Percentiles rank a stretch among this genome's conserved stretches.
Evolutionary conservation across 2,113 vertebrate genomes (phyloP).

Genomic region (Planiliza haematocheilus): DNA sequence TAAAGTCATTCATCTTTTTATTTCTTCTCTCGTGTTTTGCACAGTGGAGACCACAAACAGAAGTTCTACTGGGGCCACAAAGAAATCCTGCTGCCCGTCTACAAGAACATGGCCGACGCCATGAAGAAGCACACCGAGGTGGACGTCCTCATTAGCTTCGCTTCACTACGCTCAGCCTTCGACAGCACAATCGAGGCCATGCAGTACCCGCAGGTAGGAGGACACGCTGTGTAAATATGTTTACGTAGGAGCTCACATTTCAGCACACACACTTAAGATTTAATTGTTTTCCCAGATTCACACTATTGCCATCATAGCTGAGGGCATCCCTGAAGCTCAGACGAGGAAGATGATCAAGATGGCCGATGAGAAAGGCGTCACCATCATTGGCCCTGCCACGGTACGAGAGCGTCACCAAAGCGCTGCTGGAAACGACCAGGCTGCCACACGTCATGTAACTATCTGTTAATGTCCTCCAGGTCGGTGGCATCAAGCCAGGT

Average conservation of each 20-base stretch:
- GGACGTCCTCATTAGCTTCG: conserved; percentile 97
- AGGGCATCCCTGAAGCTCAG: conserved; percentile 96
- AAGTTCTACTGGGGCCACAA: conserved; percentile 99
- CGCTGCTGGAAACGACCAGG: too few relatives aligned
- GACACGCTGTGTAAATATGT: neutral
- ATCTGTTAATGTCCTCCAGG: conserved; percentile 74
- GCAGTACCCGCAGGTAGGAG: conserved; percentile 90
- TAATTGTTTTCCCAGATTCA: conserved; percentile 84
- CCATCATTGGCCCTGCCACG: conserved; percentile 97
- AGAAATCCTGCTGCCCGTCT: conserved; percentile 96
- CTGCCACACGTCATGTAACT: too few relatives aligned
- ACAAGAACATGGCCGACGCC: conserved; percentile 97
- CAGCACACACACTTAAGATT: neutral
- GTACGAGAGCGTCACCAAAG: conserved; percentile 77
- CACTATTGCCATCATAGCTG: conserved; percentile 96
- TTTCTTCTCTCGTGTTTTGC: neutral
- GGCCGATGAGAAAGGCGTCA: conserved; percentile 94
- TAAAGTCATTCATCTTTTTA: too few relatives aligned
- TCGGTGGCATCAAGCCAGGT: conserved; percentile 97
- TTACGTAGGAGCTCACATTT: neutral
- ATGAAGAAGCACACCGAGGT: conserved; percentile 96
- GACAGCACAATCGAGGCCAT: conserved; percentile 96
- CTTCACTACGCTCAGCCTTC: conserved; percentile 94
- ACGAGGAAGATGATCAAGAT: conserved; percentile 93
- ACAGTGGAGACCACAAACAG: conserved; percentile 97